These are phyloP conservation scores for Drosophila pandora DNA, from an alignment of 1,140 invertebrate species.

Conservation along the genomic window DNA sequence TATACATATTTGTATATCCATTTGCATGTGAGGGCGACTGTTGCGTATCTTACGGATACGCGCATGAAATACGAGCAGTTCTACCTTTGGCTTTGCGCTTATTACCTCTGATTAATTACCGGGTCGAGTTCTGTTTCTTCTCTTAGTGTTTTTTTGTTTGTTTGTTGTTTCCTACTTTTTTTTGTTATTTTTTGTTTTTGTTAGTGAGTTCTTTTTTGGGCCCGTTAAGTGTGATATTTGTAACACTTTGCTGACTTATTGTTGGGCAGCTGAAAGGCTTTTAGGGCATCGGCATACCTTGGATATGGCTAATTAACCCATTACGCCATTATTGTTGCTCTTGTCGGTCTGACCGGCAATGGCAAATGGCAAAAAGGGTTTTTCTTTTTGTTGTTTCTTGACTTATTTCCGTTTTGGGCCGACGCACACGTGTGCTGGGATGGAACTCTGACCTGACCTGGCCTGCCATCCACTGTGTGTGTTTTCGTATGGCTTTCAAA, in stretches of 20 bases:
- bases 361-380: constrained; percentile 40
- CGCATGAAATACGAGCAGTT: constrained; percentile 53
- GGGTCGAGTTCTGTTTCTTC: constrained; percentile 39
- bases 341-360: constrained; percentile 22
- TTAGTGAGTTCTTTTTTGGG: constrained; percentile 32
- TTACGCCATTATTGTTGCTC: constrained; percentile 73
- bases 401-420: constrained; percentile 54
- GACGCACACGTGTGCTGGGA: constrained; percentile 57
- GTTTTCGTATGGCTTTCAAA: constrained; percentile 64
- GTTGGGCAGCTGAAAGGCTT: constrained; percentile 53
- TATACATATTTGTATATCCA: constrained; percentile 8
- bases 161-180: constrained; percentile 16
- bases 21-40: constrained; percentile 46
- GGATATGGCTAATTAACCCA: constrained; percentile 79
- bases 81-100: constrained; percentile 41
- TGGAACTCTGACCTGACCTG: constrained; percentile 7
- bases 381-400: constrained; percentile 19
- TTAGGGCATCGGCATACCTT: constrained; percentile 46
- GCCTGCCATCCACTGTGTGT: not conserved
- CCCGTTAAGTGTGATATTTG: constrained; percentile 78
- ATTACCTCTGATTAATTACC: constrained; percentile 66
- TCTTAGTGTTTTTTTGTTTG: constrained; percentile 10
- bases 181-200: constrained; percentile 26
- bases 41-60: constrained; percentile 75
- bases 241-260: constrained; percentile 78